Percentiles rank a stretch among this genome's conserved stretches.
Conservation (phyloP, 2,797 vertebrate species). For the Xenentodon cancila region DNA sequence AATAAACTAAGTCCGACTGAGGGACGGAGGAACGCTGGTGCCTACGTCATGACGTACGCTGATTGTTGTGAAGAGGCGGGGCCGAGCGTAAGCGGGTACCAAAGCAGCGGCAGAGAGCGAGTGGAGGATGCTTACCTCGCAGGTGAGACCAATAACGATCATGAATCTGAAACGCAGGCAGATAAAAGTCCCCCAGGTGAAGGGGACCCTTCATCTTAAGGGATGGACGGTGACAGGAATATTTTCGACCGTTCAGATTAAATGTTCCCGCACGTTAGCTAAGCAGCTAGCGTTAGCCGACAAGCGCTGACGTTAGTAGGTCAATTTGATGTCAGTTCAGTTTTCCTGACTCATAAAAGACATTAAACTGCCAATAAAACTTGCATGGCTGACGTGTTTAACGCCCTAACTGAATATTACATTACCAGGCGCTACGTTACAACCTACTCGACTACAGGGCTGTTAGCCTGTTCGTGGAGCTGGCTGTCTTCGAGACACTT, state of each 20-base stretch:
- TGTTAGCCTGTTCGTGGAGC: too few relatives aligned
- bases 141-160: slow-evolving; percentile 16
- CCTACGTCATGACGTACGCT: slow-evolving; percentile 35
- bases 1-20: too few relatives aligned
- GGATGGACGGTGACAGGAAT: neutral
- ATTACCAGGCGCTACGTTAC: too few relatives aligned
- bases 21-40: too few relatives aligned
- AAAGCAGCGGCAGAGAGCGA: neutral
- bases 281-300: slow-evolving; percentile 27
- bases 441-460: too few relatives aligned
- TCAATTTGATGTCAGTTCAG: too few relatives aligned
- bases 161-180: too few relatives aligned
- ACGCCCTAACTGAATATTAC: too few relatives aligned
- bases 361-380: neutral
- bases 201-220: neutral
- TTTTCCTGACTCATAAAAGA: neutral
- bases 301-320: slow-evolving; percentile 7
- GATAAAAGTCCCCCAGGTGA: too few relatives aligned
- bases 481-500: too few relatives aligned
- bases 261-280: slow-evolving; percentile 18
- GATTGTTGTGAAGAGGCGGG: slow-evolving; percentile 5
- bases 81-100: neutral
- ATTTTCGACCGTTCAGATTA: slow-evolving; percentile 6
- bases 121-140: slow-evolving; percentile 28
- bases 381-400: too few relatives aligned